Percentiles rank a stretch among this genome's conserved stretches.
Conservation (phyloP, 2,888 invertebrate genomes). For the Caenorhabditis sp. region DNA sequence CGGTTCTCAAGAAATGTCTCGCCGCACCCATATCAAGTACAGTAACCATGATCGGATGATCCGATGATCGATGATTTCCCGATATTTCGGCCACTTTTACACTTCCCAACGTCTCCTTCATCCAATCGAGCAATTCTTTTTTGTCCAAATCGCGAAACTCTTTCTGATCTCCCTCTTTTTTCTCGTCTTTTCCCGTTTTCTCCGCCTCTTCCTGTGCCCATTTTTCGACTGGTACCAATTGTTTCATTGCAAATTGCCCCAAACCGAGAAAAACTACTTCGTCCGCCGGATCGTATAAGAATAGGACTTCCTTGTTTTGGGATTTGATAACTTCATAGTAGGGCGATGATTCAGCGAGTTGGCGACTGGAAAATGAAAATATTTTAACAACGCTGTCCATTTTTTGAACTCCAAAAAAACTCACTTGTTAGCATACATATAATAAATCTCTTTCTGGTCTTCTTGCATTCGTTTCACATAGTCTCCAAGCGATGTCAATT, state of each 20-base stretch:
- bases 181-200: slow-evolving; percentile 62
- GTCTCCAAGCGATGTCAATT: slow-evolving; percentile 78
- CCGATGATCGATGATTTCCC: slow-evolving; percentile 83
- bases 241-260: slow-evolving; percentile 83
- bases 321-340: slow-evolving; percentile 91
- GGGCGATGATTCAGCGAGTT: slow-evolving; percentile 89
- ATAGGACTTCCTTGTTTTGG: slow-evolving; percentile 87
- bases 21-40: slow-evolving; percentile 95
- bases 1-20: slow-evolving; percentile 87
- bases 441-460: slow-evolving; percentile 86
- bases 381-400: too few species aligned
- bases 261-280: slow-evolving; percentile 81
- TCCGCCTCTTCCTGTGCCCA: slow-evolving; percentile 77
- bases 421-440: slow-evolving; percentile 89
- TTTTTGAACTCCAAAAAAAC: slow-evolving; percentile 7
- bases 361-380: slow-evolving; percentile 83
- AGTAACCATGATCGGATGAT: slow-evolving; percentile 91
- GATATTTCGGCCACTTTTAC: slow-evolving; percentile 73
- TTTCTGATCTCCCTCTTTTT: slow-evolving; percentile 68
- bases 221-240: slow-evolving; percentile 87
- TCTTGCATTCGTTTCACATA: slow-evolving; percentile 82
- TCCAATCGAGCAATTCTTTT: slow-evolving; percentile 82
- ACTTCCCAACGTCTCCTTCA: slow-evolving; percentile 79
- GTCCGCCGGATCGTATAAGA: slow-evolving; percentile 96
- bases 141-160: slow-evolving; percentile 81